Base-by-base conservation (phyloP, 1,140 invertebrate genomes). In the Harlomillsia oculata region DNA sequence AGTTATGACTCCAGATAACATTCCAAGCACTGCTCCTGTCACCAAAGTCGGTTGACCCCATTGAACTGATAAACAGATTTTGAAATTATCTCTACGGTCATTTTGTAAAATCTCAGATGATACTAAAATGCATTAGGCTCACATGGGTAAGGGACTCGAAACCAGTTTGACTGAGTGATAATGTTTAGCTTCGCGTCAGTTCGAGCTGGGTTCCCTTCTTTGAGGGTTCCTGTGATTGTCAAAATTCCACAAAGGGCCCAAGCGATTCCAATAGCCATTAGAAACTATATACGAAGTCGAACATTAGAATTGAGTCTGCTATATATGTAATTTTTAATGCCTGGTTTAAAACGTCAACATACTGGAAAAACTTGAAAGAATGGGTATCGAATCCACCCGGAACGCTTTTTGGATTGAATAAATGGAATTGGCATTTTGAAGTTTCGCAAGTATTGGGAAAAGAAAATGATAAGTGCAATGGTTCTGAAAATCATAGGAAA, bases 301-400 rank as follows among this genome's bases (percentile, higher is more conserved):
- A 14, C 13, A 16, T 43, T 13, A 13, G 6, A 13, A 43, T 8
- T 43, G 20, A 8, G 6, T 16, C 20, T 13, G 20, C 9, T 16
- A 43, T n/a, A n/a, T n/a, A n/a, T n/a, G n/a, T n/a, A n/a, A n/a
- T n/a, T n/a, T n/a, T n/a, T n/a, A n/a, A n/a, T n/a, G n/a, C n/a
- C n/a, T n/a, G n/a, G n/a, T n/a, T n/a, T n/a, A n/a, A n/a, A 76
- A 32, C 13, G 73, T 76, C 62, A 80, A 9, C 76, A 78, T 71
- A 89, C 87, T 36, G 88, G 86, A 67, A 89, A 88, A 14, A 89
- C 68, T 72, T 87, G 85, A 68, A 89, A 90, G 3, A 88, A 68
- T 32, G 82, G 79, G 66, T 87, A 88, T 73, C 78, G 79, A 0
- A 69, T 57, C 69, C 80, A 69, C 0, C 84, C 84, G 16, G 73